These are phyloP conservation scores for Nothoprocta pentlandii DNA, from an alignment of 2,113 vertebrate genomes.

Conservation along the genomic window DNA sequence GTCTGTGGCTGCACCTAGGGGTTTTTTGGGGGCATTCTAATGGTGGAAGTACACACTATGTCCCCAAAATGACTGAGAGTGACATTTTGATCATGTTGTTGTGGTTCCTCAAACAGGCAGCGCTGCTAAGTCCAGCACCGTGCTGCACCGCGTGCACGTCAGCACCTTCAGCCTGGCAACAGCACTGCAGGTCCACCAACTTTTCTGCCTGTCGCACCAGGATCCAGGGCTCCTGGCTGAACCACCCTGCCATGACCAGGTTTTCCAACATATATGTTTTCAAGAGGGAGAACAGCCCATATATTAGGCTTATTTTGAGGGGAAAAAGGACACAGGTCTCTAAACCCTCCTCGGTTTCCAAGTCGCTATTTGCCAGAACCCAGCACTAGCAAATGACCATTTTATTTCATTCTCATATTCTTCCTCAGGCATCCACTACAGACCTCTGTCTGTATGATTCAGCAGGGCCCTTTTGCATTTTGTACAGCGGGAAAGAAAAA, in stretches of 20 bases:
- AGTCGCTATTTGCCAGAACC: background rate
- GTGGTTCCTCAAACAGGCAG: background rate
- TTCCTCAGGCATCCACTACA: background rate
- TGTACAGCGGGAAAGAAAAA: background rate
- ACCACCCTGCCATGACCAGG: background rate
- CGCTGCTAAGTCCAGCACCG: background rate
- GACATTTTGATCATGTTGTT: background rate
- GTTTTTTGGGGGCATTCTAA: background rate
- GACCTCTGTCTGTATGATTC: background rate
- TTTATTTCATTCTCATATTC: background rate
- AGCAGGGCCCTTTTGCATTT: background rate
- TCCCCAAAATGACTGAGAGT: background rate
- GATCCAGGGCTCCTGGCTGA: background rate
- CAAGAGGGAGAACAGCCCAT: background rate
- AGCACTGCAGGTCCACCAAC: background rate
- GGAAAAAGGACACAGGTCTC: background rate
- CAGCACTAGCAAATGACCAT: background rate
- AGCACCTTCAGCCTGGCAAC: background rate
- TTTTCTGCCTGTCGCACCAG: background rate
- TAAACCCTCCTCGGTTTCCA: background rate
- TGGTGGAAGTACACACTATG: background rate
- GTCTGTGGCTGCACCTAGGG: background rate
- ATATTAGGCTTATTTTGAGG: background rate
- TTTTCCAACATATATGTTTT: background rate
- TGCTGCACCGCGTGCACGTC: background rate